Conservation (phyloP, 2,797 vertebrate species). For the Microchirus variegatus region DNA sequence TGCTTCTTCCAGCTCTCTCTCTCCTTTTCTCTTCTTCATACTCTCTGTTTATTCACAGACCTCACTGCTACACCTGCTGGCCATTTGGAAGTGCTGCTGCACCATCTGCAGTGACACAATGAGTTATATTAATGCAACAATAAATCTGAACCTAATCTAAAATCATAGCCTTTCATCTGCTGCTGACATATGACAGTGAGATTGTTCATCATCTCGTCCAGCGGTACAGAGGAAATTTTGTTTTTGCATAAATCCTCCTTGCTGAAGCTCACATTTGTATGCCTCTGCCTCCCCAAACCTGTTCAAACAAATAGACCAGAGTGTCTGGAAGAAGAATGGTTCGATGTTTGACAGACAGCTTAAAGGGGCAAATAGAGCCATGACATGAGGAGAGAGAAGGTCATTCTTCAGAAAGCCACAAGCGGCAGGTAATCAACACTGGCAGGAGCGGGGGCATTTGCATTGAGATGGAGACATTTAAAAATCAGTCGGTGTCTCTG, state of each 20-base stretch:
- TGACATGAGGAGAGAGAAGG: slow-evolving; percentile 62
- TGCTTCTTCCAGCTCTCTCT: slow-evolving; percentile 28
- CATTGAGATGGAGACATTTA: slow-evolving; percentile 63
- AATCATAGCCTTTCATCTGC: slow-evolving; percentile 53
- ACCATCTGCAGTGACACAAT: slow-evolving; percentile 12
- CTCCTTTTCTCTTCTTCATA: slow-evolving; percentile 22
- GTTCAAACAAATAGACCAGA: slow-evolving; percentile 52
- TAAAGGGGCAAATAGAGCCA: slow-evolving; percentile 59
- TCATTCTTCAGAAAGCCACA: slow-evolving; percentile 43
- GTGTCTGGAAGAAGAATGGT: slow-evolving; percentile 32
- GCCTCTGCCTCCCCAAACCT: slow-evolving; percentile 20
- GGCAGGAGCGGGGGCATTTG: slow-evolving; percentile 60
- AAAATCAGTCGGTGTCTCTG: slow-evolving; percentile 40
- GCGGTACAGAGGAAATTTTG: slow-evolving; percentile 13
- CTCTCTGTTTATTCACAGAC: slow-evolving; percentile 50
- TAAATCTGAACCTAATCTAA: slow-evolving; percentile 42
- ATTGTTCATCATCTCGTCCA: slow-evolving; percentile 48
- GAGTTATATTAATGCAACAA: slow-evolving; percentile 31
- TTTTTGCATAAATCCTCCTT: slow-evolving; percentile 60
- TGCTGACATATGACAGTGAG: slow-evolving; percentile 48
- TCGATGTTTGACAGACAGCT: slow-evolving; percentile 71
- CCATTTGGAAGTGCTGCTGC: slow-evolving; percentile 50
- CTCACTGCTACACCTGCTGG: slow-evolving; percentile 78
- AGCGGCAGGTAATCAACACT: slow-evolving; percentile 61
- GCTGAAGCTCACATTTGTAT: slow-evolving; percentile 39